Conservation (phyloP, 2,888 invertebrate genomes). For the Teleogryllus oceanicus region DNA sequence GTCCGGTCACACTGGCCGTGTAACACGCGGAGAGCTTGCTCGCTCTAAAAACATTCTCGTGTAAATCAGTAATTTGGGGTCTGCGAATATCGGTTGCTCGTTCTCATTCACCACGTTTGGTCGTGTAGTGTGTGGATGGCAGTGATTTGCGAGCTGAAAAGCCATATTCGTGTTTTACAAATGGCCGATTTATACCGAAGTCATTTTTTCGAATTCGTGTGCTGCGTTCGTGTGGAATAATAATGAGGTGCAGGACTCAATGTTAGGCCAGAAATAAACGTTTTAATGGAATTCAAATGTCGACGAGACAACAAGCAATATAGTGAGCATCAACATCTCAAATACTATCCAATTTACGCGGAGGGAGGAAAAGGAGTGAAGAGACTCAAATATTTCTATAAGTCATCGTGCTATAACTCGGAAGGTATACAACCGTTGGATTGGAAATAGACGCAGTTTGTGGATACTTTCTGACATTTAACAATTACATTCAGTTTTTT, state of each 20-base stretch:
- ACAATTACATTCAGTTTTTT: too few species aligned
- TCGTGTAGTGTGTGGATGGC: background rate
- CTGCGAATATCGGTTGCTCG: background rate
- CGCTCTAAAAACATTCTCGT: constrained; percentile 18
- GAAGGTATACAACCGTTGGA: too few species aligned
- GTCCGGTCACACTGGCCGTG: background rate
- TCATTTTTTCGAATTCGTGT: background rate
- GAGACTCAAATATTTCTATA: too few species aligned
- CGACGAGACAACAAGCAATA: too few species aligned
- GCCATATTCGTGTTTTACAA: constrained; percentile 8
- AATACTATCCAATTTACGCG: too few species aligned
- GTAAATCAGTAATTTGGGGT: background rate
- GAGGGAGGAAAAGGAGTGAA: too few species aligned
- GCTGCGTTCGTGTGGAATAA: background rate
- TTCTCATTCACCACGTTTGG: background rate
- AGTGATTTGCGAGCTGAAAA: constrained; percentile 11
- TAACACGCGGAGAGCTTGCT: background rate
- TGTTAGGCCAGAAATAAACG: background rate
- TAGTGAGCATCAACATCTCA: too few species aligned
- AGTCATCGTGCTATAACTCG: too few species aligned
- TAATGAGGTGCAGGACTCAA: background rate
- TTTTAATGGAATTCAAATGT: too few species aligned
- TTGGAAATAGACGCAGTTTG: too few species aligned
- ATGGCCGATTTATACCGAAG: background rate
- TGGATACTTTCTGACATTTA: too few species aligned